Conservation (phyloP, 2,797 vertebrate genomes). For the Melanogrammus aeglefinus region DNA sequence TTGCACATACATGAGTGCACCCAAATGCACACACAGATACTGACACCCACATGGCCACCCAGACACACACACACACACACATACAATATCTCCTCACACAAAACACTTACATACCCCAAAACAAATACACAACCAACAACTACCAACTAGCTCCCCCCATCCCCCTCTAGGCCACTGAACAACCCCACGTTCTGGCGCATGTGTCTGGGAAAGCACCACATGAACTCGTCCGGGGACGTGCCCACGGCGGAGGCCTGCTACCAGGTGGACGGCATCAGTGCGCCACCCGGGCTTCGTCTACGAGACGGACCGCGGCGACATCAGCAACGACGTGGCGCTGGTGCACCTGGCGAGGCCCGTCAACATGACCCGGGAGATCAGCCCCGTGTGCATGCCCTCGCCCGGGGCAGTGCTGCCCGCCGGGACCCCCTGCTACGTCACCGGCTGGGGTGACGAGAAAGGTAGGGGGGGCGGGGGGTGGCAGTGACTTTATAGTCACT, state of each 20-base stretch:
- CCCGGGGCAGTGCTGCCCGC: conserved; percentile 49
- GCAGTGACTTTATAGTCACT: no score
- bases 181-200: conserved; percentile 57
- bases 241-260: conserved; percentile 62
- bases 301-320: conserved; percentile 54
- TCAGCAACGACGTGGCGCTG: conserved; percentile 69
- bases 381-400: conserved; percentile 70
- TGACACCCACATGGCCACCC: not conserved
- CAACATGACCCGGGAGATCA: conserved; percentile 64
- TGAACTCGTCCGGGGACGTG: conserved; percentile 65
- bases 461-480: conserved; percentile 41
- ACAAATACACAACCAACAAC: not conserved
- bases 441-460: conserved; percentile 73
- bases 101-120: not conserved
- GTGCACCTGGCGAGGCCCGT: conserved; percentile 65
- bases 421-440: conserved; percentile 67
- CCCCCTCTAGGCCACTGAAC: conserved; percentile 45
- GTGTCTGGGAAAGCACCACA: conserved; percentile 75
- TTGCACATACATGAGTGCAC: no score
- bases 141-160: not conserved
- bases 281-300: conserved; percentile 67
- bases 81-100: not conserved
- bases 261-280: conserved; percentile 61
- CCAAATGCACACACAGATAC: not conserved
- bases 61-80: not conserved